Percentiles rank a stretch among this genome's conserved stretches.
phyloP scores from a whole-genome alignment of 2,113 vertebrate genomes.

The Cromileptes altivelis region DNA sequence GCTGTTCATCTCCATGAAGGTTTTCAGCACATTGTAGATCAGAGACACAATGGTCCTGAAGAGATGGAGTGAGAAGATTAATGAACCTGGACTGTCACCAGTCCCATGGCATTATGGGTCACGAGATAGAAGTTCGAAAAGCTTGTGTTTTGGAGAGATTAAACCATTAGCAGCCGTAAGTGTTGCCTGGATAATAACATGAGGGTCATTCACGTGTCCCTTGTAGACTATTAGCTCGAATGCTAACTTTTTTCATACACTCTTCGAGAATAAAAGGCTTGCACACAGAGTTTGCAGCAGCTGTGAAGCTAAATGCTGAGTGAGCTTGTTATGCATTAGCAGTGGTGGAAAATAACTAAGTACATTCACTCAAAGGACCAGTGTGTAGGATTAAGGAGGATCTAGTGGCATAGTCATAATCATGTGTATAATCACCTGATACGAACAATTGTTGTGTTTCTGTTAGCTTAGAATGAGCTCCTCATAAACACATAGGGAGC shows the following conservation, averaged over 20 bases:
- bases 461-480: too few species aligned
- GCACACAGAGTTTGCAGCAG: background rate
- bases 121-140: background rate
- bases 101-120: background rate
- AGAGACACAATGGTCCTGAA: conserved; percentile 93
- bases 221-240: background rate
- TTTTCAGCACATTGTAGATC: conserved; percentile 96
- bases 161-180: background rate
- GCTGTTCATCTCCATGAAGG: conserved; percentile 97
- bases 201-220: background rate
- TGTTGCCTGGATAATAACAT: conserved; percentile 5
- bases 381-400: too few species aligned
- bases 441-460: too few species aligned
- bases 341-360: background rate
- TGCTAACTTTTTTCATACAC: background rate
- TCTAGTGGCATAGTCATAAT: too few species aligned
- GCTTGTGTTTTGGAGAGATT: background rate
- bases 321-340: background rate
- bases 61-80: conserved; percentile 9
- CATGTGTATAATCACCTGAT: too few species aligned
- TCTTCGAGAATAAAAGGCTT: background rate
- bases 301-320: background rate
- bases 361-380: background rate
- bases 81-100: background rate
- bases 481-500: too few species aligned